Evolutionary conservation across 2,797 vertebrate species (phyloP).

Genomic region (Acanthornis magna): DNA sequence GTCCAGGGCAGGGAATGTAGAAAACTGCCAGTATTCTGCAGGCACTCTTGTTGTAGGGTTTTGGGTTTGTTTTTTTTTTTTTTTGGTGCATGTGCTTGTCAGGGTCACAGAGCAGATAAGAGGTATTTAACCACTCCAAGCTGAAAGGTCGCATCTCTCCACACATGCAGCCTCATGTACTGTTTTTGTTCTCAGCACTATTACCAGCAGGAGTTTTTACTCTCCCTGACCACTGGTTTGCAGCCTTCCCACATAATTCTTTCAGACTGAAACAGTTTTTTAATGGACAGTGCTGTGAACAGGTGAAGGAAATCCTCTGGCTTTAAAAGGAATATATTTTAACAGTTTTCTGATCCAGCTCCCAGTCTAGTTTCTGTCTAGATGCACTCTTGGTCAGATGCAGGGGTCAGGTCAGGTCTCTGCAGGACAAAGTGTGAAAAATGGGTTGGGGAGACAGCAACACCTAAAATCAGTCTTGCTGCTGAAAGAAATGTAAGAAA

Average conservation of each 20-base stretch:
- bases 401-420: background rate
- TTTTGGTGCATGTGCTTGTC: background rate
- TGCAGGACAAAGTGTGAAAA: background rate
- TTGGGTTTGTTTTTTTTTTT: too few relatives aligned
- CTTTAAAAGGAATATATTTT: background rate
- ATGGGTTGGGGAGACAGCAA: background rate
- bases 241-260: background rate
- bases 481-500: background rate
- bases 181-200: background rate
- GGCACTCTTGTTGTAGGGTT: background rate
- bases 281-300: background rate
- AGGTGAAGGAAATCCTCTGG: background rate
- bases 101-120: background rate
- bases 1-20: background rate
- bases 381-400: background rate
- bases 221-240: background rate
- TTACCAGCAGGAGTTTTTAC: background rate
- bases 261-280: background rate
- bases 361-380: background rate
- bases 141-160: background rate
- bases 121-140: background rate
- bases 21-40: background rate
- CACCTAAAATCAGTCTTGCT: background rate
- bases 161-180: rapidly evolving
- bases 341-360: background rate